phyloP scores from a whole-genome alignment of 1,140 invertebrate species.

The Caenorhabditis elegans region DNA sequence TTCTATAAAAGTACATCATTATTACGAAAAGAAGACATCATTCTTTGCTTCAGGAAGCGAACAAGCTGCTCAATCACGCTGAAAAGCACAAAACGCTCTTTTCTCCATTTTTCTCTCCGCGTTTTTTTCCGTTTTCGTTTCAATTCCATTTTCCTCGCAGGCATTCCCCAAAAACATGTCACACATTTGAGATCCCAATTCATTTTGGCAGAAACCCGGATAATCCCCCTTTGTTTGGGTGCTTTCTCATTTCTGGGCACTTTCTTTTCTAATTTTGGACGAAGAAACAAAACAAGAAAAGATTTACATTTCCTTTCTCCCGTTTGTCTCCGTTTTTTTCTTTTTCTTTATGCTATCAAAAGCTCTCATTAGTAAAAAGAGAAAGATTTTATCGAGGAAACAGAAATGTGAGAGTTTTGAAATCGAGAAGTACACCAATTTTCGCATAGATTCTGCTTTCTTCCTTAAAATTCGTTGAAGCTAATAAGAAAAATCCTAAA shows the following conservation, averaged over 20 bases:
- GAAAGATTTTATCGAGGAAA: not conserved
- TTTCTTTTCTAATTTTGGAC: not conserved
- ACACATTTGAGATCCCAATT: not conserved
- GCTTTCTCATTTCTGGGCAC: not conserved
- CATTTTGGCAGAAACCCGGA: conserved; percentile 13
- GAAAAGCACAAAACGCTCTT: not conserved
- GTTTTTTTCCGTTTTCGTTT: too few species aligned
- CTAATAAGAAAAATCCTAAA: too few species aligned
- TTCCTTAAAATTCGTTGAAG: too few species aligned
- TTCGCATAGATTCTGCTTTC: too few species aligned
- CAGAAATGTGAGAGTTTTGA: not conserved
- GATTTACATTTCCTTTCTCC: not conserved
- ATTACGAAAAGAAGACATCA: not conserved
- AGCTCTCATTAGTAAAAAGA: not conserved
- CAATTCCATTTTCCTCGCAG: not conserved
- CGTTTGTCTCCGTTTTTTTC: not conserved
- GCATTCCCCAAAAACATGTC: not conserved
- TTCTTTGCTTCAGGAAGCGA: not conserved
- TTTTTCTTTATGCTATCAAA: too few species aligned
- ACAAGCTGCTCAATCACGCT: conserved; percentile 23
- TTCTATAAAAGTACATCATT: not conserved
- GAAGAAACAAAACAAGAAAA: not conserved
- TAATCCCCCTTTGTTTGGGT: conserved; percentile 11
- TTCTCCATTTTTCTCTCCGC: not conserved
- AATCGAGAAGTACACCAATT: too few species aligned